Evolutionary conservation across 2,888 invertebrate species (phyloP).

Genomic region (Patella depressa): DNA sequence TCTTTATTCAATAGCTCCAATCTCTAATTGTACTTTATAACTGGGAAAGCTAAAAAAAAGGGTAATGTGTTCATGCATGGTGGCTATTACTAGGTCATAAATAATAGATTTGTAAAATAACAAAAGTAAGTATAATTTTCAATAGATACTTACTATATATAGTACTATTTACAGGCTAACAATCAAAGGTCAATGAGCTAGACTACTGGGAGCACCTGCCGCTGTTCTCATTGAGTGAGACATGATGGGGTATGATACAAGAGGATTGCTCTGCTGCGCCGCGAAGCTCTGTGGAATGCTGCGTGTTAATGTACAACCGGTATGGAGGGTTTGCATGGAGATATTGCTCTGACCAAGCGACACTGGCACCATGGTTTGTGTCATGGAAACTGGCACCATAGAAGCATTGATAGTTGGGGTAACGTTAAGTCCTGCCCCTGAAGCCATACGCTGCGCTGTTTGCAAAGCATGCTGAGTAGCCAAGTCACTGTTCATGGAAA

Average conservation of each 20-base stretch:
- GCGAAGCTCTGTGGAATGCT: constrained; percentile 51
- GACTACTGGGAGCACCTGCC: constrained; percentile 51
- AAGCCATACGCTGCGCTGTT: constrained; percentile 51
- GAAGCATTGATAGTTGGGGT: constrained; percentile 42
- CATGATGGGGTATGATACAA: constrained; percentile 65
- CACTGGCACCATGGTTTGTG: constrained; percentile 47
- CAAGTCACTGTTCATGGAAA: constrained; percentile 65
- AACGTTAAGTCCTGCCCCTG: constrained; percentile 38
- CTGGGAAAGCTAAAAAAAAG: too few relatives aligned
- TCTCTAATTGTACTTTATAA: too few relatives aligned
- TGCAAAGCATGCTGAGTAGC: constrained; percentile 64
- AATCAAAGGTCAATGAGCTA: constrained; percentile 49
- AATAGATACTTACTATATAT: constrained; percentile 5
- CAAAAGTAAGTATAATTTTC: not conserved
- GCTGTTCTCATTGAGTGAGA: constrained; percentile 63
- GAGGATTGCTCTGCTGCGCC: constrained; percentile 45
- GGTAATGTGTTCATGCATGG: too few relatives aligned
- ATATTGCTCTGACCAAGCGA: not conserved
- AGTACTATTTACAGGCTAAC: constrained; percentile 17
- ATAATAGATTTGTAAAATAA: too few relatives aligned
- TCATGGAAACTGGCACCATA: constrained; percentile 47
- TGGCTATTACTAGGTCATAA: too few relatives aligned
- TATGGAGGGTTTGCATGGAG: constrained; percentile 32
- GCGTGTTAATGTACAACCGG: constrained; percentile 40
- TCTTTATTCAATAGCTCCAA: too few relatives aligned